Base-by-base conservation (phyloP, 2,113 vertebrate species). In the Sula dactylatra region DNA sequence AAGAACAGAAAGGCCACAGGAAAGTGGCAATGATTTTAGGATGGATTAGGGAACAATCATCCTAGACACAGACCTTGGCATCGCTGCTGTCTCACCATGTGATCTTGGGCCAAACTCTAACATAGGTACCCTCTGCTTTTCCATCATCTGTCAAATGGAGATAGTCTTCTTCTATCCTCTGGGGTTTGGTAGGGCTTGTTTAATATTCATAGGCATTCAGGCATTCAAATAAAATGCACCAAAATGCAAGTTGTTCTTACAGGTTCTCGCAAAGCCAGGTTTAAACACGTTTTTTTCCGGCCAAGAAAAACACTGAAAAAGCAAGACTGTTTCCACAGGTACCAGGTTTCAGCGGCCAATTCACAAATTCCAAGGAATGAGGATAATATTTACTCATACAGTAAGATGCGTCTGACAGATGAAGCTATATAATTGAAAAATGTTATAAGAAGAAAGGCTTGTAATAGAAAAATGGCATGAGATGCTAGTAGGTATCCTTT, bases 161-260 rank as follows among this genome's bases (percentile, higher is more conserved):
- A 86, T 94, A 95, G 82, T 66, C 91, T 87, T 85, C 74, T 88
- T 69, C 67, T 93, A 11, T 82, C 50, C 87, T 93, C 67, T 87
- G 80, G 67, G 87, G 58, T 82, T 82, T 90, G 59, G 87, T 70
- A 89, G 65, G 50, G 14, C 36, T 91, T 87, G 21, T 88, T 97
- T 77, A 95, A 88, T 90, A 94, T 93, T 94, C 79, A 89, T n/a
- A 93, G 62, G n/a, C 77, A 69, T 88, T 84, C 55, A 92, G 67
- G 49, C 58, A 81, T 82, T 82, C 58, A 47, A 93, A 91, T 73
- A 83, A 86, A 89, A 91, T 26, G 61, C 62, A 78, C 90, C 72
- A 90, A 97, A 94, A 50, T 27, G 18, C 42, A 85, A 95, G 89
- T 54, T 94, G 84, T 62, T 94, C 83, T 87, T 82, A 94, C 20